Base-by-base conservation (phyloP, 2,113 vertebrate genomes). In the Malurus cyaneus region DNA sequence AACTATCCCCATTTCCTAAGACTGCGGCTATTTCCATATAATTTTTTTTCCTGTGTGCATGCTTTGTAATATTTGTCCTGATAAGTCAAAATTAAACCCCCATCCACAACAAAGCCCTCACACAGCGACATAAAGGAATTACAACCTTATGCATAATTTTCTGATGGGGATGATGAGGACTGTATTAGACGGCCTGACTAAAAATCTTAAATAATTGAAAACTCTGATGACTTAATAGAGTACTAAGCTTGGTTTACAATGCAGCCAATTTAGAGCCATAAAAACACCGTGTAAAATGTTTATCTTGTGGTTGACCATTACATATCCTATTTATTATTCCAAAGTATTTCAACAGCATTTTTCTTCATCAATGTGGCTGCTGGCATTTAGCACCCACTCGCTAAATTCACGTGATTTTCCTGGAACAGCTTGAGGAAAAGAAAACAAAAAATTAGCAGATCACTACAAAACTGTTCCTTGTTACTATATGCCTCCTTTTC, bases 121-220 rank as follows among this genome's bases (percentile, higher is more conserved):
- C 77, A 56, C 10, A 78, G 62, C 81, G 95, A 95, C 93, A 96
- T 93, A 61, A 90, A 97, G 81, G 92, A 94, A 96, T 95, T 94
- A 95, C 94, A 91, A 89, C 67, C 73, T 46, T 70, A 83, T 23
- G 84, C 73, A 96, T 95, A 96, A 96, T 97, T 93, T 89, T 96
- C 94, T 96, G 94, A 95, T 95, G 92, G 77, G 81, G 62, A 88
- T 21, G 32, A 93, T 81, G 94, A 97, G 93, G 91, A 93, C 92
- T 95, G 86, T 80, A 97, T 95, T 97, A 97, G 94, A 96, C 62
- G 93, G 93, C 89, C 56, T 91, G 89, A 97, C 97, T 97, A 96
- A 96, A 97, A 97, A 97, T 93, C 95, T 94, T 98, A 97, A 98
- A 98, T 98, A 98, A 98, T 97, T 98, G 96, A 98, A 96, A 97